Conservation (phyloP, 2,113 vertebrate genomes). For the Neogobius melanostomus region DNA sequence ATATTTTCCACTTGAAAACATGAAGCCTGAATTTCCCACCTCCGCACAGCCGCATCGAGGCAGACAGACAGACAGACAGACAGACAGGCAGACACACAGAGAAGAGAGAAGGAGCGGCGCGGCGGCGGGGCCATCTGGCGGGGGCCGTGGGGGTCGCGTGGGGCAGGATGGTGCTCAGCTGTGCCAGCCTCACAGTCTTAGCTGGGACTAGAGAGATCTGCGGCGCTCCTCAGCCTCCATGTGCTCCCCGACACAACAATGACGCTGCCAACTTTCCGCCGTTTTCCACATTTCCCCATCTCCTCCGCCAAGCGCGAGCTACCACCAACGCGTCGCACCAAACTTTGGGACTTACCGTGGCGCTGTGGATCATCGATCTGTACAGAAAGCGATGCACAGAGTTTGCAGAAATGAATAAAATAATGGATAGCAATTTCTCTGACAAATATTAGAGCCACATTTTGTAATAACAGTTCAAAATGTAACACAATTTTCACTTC, state of each 20-base stretch:
- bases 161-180: slow-evolving; percentile 64
- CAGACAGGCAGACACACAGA: slow-evolving; percentile 20
- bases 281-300: background rate
- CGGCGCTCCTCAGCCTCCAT: background rate
- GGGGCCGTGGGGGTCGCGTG: slow-evolving; percentile 19
- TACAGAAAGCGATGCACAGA: no score
- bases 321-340: background rate
- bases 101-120: no score
- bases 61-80: background rate
- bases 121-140: no score
- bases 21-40: no score
- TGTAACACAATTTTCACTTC: no score
- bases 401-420: no score
- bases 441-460: no score
- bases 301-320: no score
- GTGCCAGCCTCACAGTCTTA: slow-evolving; percentile 49
- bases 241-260: slow-evolving; percentile 10
- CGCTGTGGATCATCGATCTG: background rate
- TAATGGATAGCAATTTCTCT: no score
- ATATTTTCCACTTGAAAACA: no score
- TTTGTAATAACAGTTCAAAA: no score
- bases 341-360: background rate
- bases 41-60: background rate
- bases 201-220: slow-evolving; percentile 22
- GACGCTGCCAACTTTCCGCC: slow-evolving; percentile 3